Percentiles rank a stretch among this genome's conserved stretches.
Conservation (phyloP, 2,113 vertebrate genomes). For the Muntiacus muntjak region DNA sequence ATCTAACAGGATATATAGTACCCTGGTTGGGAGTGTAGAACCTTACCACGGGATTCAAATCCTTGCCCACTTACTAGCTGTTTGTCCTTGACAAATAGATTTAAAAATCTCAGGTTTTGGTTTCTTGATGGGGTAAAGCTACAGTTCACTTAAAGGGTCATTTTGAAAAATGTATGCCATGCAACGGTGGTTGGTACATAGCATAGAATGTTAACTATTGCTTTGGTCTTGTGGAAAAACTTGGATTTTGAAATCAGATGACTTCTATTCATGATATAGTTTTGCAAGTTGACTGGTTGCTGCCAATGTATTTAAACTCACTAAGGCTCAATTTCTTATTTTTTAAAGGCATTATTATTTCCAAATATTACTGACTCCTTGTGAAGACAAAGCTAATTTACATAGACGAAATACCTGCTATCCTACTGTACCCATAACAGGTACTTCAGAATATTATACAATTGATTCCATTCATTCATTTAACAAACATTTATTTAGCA, state of each 20-base stretch:
- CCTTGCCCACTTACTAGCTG: not conserved
- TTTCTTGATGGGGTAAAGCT: not conserved
- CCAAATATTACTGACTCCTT: not conserved
- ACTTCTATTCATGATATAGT: not conserved
- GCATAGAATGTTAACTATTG: not conserved
- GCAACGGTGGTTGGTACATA: not conserved
- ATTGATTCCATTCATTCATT: not conserved
- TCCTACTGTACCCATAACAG: not conserved
- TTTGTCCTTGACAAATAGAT: not conserved
- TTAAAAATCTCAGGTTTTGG: not conserved
- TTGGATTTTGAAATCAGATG: not conserved
- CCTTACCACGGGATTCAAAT: not conserved
- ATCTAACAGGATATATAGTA: not conserved
- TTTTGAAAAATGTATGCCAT: not conserved
- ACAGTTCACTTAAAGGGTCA: not conserved
- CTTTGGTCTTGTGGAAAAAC: not conserved
- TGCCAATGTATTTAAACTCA: not conserved
- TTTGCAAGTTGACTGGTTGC: not conserved
- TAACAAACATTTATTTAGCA: slow-evolving; percentile 1
- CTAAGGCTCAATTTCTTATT: not conserved
- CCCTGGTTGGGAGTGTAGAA: not conserved
- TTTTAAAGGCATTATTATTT: not conserved
- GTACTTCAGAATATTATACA: not conserved
- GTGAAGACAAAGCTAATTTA: not conserved
- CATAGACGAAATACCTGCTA: not conserved